Conservation (phyloP, 2,113 vertebrate species). For the Odocoileus virginianus region DNA sequence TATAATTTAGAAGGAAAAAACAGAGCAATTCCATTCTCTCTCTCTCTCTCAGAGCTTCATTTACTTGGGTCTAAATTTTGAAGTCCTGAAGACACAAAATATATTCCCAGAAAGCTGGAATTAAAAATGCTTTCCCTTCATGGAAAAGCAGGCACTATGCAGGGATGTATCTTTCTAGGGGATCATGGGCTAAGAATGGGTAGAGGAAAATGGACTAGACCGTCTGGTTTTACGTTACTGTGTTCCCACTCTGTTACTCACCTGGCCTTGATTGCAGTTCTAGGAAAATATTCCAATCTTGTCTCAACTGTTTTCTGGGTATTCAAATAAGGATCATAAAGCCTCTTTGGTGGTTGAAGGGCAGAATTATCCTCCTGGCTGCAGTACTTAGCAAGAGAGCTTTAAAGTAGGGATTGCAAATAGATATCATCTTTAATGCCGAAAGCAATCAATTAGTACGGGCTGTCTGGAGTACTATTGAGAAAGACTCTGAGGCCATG, state of each 20-base stretch:
- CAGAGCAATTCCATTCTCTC: neutral
- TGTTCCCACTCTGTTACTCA: neutral
- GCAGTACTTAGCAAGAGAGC: neutral
- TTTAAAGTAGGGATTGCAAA: neutral
- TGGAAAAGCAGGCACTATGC: neutral
- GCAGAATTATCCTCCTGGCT: neutral
- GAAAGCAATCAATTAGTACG: neutral
- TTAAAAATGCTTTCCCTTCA: neutral
- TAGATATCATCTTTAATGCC: neutral
- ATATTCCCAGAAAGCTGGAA: neutral
- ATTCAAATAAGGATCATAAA: neutral
- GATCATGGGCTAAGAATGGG: neutral
- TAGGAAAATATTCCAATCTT: neutral
- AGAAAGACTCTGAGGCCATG: neutral
- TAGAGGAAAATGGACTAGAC: neutral
- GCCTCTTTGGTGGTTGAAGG: neutral
- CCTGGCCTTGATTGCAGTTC: neutral
- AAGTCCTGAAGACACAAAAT: neutral
- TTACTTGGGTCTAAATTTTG: constrained; percentile 15
- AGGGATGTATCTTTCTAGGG: neutral
- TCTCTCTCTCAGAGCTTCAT: neutral
- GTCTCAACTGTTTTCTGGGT: neutral
- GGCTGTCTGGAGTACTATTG: neutral
- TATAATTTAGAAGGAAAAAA: neutral
- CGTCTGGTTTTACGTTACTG: neutral